These are phyloP conservation scores for Procambarus virginalis DNA, from an alignment of 1,140 invertebrate genomes.

Conservation along the genomic window DNA sequence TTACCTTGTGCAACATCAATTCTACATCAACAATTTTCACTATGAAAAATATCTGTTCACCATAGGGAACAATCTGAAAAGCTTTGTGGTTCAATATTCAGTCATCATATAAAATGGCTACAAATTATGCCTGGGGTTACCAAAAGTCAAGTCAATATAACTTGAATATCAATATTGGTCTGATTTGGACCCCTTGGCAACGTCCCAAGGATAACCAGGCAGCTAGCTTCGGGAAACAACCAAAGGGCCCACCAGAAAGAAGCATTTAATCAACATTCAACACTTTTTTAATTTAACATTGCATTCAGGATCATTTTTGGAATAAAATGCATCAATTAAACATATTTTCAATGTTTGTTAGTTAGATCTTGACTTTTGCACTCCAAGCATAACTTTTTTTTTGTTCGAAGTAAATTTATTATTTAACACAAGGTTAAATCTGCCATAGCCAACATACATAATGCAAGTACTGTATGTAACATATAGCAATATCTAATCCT, in stretches of 20 bases:
- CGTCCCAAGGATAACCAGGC: no score
- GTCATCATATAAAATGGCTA: slow-evolving; percentile 10
- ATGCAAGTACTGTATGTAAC: background rate
- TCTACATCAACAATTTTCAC: slow-evolving; percentile 54
- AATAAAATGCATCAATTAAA: no score
- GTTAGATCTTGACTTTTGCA: background rate
- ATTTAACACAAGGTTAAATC: background rate
- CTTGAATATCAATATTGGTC: no score
- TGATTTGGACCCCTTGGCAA: no score
- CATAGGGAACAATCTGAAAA: slow-evolving; percentile 43
- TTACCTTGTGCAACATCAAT: slow-evolving; percentile 49
- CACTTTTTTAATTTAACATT: no score
- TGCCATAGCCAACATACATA: background rate
- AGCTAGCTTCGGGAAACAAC: no score
- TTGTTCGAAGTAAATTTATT: background rate
- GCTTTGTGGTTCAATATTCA: slow-evolving; percentile 36
- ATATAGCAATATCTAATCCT: background rate
- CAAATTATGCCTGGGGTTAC: background rate
- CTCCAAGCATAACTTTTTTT: background rate
- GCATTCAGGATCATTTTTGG: no score
- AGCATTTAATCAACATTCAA: no score
- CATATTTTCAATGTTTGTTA: no score
- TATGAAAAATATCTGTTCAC: slow-evolving; percentile 55
- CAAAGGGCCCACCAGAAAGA: no score
- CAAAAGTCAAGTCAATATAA: no score